Conservation (phyloP, 2,888 invertebrate species). For the Pelosia muscerda region DNA sequence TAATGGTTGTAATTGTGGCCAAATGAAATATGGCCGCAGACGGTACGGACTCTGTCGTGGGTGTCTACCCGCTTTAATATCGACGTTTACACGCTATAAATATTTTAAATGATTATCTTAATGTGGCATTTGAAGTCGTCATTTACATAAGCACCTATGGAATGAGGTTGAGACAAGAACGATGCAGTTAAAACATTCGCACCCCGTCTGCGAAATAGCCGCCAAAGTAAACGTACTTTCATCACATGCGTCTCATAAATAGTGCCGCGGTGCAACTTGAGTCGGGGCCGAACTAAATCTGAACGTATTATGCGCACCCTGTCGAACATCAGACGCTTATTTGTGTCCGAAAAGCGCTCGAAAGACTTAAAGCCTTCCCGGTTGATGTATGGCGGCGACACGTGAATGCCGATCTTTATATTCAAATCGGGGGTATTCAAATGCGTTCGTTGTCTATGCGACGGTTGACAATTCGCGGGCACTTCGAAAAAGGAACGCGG, state of each 20-base stretch:
- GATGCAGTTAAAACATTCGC: constrained; percentile 66
- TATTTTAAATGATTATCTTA: constrained; percentile 80
- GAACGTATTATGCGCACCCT: constrained; percentile 74
- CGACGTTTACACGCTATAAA: constrained; percentile 83
- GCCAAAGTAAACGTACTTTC: constrained; percentile 63
- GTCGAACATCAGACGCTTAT: constrained; percentile 82
- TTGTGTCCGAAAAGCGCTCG: constrained; percentile 85
- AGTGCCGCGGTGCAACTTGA: constrained; percentile 53
- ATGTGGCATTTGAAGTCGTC: constrained; percentile 69
- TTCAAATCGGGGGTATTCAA: constrained; percentile 85
- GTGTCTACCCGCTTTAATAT: constrained; percentile 79
- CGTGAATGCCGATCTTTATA: constrained; percentile 84
- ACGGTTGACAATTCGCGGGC: constrained; percentile 83
- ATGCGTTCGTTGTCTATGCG: constrained; percentile 82
- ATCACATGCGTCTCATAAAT: constrained; percentile 64
- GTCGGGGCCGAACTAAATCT: constrained; percentile 59
- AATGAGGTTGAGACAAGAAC: constrained; percentile 52
- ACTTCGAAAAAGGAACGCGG: constrained; percentile 82
- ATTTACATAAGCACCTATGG: constrained; percentile 65
- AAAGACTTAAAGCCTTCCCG: constrained; percentile 82
- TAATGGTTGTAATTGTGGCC: constrained; percentile 85
- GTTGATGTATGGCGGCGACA: constrained; percentile 83
- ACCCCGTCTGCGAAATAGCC: constrained; percentile 63
- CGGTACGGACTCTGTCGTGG: constrained; percentile 73
- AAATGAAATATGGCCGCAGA: constrained; percentile 81